Evolutionary conservation across 1,140 invertebrate species (phyloP), one percentile per base, ranked within the genome.

Genomic region (Philotrypesis tridentata): DNA sequence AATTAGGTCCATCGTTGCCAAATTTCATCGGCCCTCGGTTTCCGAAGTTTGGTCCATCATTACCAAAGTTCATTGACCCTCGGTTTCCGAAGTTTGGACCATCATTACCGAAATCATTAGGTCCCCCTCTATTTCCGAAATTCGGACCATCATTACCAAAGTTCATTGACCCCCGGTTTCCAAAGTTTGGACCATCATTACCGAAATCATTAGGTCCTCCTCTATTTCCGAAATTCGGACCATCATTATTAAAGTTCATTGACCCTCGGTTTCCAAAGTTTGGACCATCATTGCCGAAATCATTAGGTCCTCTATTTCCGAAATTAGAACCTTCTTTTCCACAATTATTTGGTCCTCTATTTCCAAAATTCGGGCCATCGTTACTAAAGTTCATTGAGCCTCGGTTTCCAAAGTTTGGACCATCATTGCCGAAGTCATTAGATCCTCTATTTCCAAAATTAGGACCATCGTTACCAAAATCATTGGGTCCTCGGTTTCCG

Each of bases 61-160:
- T 43, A n/a, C 79, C 43, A 77, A 80, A 82, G 12, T 85, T 76
- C 70, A 79, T 82, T 0, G 60, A 31, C 6, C 60, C 83, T 79
- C 82, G 27, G 43, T 67, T 72, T 68, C 79, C 74, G 21, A 74
- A 65, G 12, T 40, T 67, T 33, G 31, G 25, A 70, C 27, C 70
- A 48, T 73, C 74, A 65, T 79, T 79, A 43, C 61, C 25, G 74
- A 80, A 73, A 12, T 79, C 17, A 21, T 79, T 68, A 0, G 65
- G 31, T 0, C 48, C n/a, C n/a, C n/a, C 76, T 55, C 43, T 25
- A 12, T 55, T 74, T 12, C 37, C 72, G 31, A 73, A 78, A 67
- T 67, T 71, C 2, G 37, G n/a, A 23, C 55, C 75, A 23, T n/a
- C 43, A 29, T 78, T 72, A 0, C 33, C 72, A 78, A 83, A 80